Conservation (phyloP, 2,888 invertebrate genomes). For the Erebia palarica region DNA sequence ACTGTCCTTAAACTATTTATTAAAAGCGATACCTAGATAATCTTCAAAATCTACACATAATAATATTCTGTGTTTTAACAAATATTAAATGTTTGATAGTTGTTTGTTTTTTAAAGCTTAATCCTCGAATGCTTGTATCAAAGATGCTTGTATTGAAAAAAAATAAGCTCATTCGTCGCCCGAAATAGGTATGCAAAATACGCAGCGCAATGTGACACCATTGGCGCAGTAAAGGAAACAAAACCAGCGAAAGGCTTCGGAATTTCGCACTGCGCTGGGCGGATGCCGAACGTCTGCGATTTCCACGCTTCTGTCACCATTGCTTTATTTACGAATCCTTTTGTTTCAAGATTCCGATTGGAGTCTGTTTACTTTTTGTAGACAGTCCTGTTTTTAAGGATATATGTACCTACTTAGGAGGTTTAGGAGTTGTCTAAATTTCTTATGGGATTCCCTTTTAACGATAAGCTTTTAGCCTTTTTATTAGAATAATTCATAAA, state of each 20-base stretch:
- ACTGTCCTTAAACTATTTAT: too few relatives aligned
- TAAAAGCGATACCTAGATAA: too few relatives aligned
- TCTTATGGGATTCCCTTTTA: not conserved
- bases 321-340: slow-evolving; percentile 8
- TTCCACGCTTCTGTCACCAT: slow-evolving; percentile 24
- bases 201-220: slow-evolving; percentile 22
- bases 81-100: not conserved
- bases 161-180: slow-evolving; percentile 5
- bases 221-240: slow-evolving; percentile 17
- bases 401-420: too few relatives aligned
- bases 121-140: not conserved
- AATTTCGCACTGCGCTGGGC: slow-evolving; percentile 22
- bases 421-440: not conserved
- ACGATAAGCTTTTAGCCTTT: not conserved
- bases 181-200: slow-evolving; percentile 20
- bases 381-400: not conserved
- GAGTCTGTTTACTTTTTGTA: slow-evolving; percentile 1
- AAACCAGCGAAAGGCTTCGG: slow-evolving; percentile 18
- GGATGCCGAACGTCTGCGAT: slow-evolving; percentile 23
- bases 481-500: too few relatives aligned
- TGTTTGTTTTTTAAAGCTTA: not conserved
- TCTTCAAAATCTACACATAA: too few relatives aligned
- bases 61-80: too few relatives aligned
- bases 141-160: not conserved
- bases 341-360: slow-evolving; percentile 17